Base-by-base conservation (phyloP, 2,888 invertebrate species). In the Chymomyza procnemis region DNA sequence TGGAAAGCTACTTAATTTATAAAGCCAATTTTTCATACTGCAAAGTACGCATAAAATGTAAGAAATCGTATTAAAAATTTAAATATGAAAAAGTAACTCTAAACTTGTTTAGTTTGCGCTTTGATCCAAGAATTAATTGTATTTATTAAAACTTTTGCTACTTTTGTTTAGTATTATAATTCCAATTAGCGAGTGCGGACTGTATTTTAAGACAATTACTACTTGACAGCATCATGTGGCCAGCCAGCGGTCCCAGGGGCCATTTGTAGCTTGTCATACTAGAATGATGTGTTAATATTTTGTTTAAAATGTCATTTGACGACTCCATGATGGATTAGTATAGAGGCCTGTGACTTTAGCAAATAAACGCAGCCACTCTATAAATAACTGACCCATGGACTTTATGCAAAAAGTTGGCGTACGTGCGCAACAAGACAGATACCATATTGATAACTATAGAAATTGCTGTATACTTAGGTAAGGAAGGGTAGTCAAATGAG, bases 241-340 rank as follows among this genome's bases (percentile, higher is more conserved):
- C 14, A 18, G n/a, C n/a, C n/a, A n/a, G n/a, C n/a, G n/a, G 21
- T 9, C 54, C 22, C 14, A 14, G 0, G 4, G 22, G 54, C 22
- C 52, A 64, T 74, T 54, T 76, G 83, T 73, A 61, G 59, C 82
- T 76, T 79, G 83, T 82, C 80, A 85, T 65, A 67, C 21, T 54
- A 70, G 74, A 66, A 71, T 79, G 85, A 81, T 81, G 81, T 81
- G 85, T 83, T 81, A 79, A 85, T 85, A 85, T 78, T 79, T 69
- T 69, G 68, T 69, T 69, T 61, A 71, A 68, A 73, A 70, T 19
- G 34, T 41, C 34, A 41, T 41, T 41, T 41, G 34, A 41, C 34
- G 34, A 41, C 34, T 41, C 52, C n/a, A 41, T 71, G 74, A 75
- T 75, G 72, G 74, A 74, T 75, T 75, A 66, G 71, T 34, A 30